These are phyloP conservation scores for Dynastes hyllus DNA, from an alignment of 2,888 invertebrate species.

Conservation along the genomic window DNA sequence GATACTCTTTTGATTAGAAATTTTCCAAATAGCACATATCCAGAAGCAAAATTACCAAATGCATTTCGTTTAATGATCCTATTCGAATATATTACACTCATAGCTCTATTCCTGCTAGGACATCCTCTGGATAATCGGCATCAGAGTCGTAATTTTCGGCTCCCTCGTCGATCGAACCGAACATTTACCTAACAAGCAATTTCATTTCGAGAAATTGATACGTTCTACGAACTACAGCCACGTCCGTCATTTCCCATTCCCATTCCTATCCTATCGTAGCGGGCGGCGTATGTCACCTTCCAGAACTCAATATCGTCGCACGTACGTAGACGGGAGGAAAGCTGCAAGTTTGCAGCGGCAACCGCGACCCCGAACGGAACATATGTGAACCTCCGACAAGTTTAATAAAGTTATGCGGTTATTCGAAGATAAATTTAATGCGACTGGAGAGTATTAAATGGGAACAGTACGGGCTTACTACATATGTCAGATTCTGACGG, in stretches of 20 bases:
- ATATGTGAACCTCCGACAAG: conserved; percentile 31
- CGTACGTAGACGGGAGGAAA: neutral
- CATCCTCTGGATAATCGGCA: no score
- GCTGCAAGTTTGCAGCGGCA: conserved; percentile 33
- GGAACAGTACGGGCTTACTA: conserved; percentile 1
- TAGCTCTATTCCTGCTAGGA: no score
- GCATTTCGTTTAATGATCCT: no score
- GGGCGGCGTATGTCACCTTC: neutral
- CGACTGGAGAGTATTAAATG: conserved; percentile 20
- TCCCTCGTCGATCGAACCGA: neutral
- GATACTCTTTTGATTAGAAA: no score
- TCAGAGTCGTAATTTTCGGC: neutral
- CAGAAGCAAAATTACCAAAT: no score
- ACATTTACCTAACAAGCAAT: conserved; percentile 13
- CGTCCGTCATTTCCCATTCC: no score
- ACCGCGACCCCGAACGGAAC: conserved; percentile 27
- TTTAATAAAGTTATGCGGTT: conserved; percentile 45
- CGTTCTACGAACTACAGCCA: no score
- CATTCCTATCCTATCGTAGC: neutral
- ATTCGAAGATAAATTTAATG: conserved; percentile 29
- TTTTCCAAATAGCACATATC: no score
- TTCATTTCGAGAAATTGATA: conserved; percentile 14
- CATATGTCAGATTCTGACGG: neutral
- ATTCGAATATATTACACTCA: neutral
- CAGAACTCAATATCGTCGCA: conserved; percentile 5